phyloP scores from a whole-genome alignment of 92 coral and sea anemone genomes.

The Bergia puertoricense region DNA sequence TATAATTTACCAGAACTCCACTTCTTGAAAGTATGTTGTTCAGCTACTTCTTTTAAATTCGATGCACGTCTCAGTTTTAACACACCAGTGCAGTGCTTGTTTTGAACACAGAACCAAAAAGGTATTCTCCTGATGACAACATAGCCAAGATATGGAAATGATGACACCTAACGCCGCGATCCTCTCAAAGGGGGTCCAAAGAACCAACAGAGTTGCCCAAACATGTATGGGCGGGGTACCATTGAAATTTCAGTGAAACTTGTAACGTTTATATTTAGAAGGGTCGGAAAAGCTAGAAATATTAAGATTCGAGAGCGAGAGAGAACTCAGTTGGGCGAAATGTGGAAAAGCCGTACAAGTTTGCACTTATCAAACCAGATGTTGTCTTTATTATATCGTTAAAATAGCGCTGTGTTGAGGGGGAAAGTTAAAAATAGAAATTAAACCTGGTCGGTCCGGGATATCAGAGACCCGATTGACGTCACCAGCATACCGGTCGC shows the following conservation, averaged over 20 bases:
- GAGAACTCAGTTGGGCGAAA: neutral
- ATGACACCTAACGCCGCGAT: neutral
- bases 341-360: slow-evolving; percentile 4
- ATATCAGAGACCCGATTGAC: slow-evolving; percentile 12
- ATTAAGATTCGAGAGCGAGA: neutral
- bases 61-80: neutral
- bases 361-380: neutral
- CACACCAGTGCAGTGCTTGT: neutral
- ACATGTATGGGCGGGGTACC: neutral
- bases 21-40: neutral
- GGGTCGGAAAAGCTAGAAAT: neutral
- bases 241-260: neutral
- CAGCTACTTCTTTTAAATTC: neutral
- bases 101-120: neutral
- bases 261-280: neutral
- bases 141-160: neutral
- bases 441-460: neutral
- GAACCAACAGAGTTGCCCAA: neutral
- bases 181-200: slow-evolving; percentile 12
- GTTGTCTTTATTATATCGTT: neutral
- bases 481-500: slow-evolving; percentile 22
- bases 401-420: neutral
- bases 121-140: neutral
- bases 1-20: neutral
- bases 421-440: slow-evolving; percentile 27